phyloP scores from a whole-genome alignment of 2,888 invertebrate genomes.

The Dryobota labecula region DNA sequence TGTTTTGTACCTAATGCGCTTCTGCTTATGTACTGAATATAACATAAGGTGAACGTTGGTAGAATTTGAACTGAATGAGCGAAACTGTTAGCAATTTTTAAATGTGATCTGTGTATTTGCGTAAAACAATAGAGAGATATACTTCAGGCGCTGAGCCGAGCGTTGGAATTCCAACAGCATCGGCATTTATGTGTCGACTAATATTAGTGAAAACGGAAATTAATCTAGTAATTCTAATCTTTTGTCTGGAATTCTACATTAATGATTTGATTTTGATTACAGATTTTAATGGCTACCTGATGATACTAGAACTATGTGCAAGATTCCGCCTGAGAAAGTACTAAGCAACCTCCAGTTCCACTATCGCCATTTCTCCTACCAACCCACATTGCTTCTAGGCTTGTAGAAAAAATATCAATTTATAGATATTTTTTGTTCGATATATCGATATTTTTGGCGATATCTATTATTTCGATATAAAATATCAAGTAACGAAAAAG shows the following conservation, averaged over 20 bases:
- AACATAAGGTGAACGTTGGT: conserved; percentile 8
- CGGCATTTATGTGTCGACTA: no score
- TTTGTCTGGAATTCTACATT: no score
- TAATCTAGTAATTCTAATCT: no score
- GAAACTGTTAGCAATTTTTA: neutral
- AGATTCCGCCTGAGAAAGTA: neutral
- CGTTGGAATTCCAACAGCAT: no score
- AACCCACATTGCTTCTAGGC: neutral
- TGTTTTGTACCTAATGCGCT: conserved; percentile 54
- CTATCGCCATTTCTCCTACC: neutral
- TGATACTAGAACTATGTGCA: neutral
- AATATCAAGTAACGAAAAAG: no score
- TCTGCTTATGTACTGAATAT: conserved; percentile 48
- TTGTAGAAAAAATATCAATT: no score
- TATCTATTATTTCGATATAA: no score
- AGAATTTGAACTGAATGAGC: conserved; percentile 9
- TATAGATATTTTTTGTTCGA: no score
- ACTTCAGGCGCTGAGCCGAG: no score
- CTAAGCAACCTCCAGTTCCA: neutral
- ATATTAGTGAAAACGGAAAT: no score
- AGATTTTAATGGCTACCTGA: neutral
- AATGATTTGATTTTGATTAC: no score
- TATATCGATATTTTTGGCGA: no score
- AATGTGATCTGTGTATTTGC: neutral
- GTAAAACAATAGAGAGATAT: neutral